Percentiles rank a stretch among this genome's conserved stretches.
phyloP scores from a whole-genome alignment of 2,113 vertebrate genomes.

The Petaurus breviceps region DNA sequence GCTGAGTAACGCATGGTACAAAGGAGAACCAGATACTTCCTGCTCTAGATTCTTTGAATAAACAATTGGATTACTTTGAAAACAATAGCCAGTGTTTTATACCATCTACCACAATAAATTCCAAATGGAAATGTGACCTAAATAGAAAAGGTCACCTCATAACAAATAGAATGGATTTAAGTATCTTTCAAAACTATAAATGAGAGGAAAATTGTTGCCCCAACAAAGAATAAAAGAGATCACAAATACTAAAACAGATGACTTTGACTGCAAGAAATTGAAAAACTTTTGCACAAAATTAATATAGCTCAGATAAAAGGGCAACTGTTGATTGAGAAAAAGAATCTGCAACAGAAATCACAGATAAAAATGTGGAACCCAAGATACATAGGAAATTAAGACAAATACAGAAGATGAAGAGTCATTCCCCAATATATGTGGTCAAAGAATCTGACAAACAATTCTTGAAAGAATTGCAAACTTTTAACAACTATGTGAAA shows the following conservation, averaged over 20 bases:
- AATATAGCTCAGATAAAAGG: background rate
- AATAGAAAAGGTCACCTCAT: background rate
- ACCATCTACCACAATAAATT: background rate
- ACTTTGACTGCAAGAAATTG: background rate
- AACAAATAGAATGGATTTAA: background rate
- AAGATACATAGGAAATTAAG: background rate
- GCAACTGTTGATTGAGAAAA: background rate
- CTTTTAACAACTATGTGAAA: background rate
- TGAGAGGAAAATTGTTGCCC: background rate
- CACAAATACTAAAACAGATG: background rate
- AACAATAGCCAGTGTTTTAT: background rate
- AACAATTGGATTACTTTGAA: constrained; percentile 5
- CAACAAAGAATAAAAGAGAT: background rate
- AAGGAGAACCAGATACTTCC: background rate
- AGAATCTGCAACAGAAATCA: background rate
- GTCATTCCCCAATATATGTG: background rate
- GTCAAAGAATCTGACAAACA: background rate
- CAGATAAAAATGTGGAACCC: background rate
- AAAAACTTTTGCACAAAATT: background rate
- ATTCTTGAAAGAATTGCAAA: background rate
- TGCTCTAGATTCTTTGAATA: background rate
- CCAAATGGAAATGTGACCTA: background rate
- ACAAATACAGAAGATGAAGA: background rate
- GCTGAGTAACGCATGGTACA: background rate
- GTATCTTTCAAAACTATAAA: background rate